Evolutionary conservation across 2,797 vertebrate species (phyloP).

Genomic region (Propithecus deckenii): DNA sequence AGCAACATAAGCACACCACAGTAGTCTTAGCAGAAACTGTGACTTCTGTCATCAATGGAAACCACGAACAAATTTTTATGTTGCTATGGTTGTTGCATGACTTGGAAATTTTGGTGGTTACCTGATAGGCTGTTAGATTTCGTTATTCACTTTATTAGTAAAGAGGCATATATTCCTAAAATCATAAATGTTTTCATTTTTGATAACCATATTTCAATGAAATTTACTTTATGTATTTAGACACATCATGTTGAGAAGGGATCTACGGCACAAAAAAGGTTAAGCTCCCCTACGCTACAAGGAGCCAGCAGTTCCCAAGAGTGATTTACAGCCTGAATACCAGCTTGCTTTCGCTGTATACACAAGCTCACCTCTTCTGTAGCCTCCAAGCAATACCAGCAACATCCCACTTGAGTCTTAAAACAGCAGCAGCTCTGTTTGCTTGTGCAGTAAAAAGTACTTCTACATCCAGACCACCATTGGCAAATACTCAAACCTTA

Average conservation of each 20-base stretch:
- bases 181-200: not conserved
- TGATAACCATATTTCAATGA: not conserved
- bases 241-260: not conserved
- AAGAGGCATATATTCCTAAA: not conserved
- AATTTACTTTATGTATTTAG: not conserved
- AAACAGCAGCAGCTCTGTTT: conserved; percentile 1
- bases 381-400: not conserved
- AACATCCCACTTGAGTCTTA: conserved; percentile 43
- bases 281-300: conserved; percentile 22
- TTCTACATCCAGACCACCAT: not conserved
- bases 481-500: not conserved
- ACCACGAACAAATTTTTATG: not conserved
- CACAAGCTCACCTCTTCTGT: conserved; percentile 52
- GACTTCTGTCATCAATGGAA: not conserved
- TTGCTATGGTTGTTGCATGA: not conserved
- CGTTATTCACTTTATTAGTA: not conserved
- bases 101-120: not conserved
- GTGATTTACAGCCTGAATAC: conserved; percentile 64
- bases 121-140: not conserved
- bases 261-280: conserved; percentile 49
- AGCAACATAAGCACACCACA: not conserved
- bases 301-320: conserved; percentile 34
- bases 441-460: conserved; percentile 27
- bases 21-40: not conserved
- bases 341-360: conserved; percentile 67